These are phyloP conservation scores for Carcina quercana DNA, from an alignment of 2,888 invertebrate genomes.

Conservation along the genomic window DNA sequence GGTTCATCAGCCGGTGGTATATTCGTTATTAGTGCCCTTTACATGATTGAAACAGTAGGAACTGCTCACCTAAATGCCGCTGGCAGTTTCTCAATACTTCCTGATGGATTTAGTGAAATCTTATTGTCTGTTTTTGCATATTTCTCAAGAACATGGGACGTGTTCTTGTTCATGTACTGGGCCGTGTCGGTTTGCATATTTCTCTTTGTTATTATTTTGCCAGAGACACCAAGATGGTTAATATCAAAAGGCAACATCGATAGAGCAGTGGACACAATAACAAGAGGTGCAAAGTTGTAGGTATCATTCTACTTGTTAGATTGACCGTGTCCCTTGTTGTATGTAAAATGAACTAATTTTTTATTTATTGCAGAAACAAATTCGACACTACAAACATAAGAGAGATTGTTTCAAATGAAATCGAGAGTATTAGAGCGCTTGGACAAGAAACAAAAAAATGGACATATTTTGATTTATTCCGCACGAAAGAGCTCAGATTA, in stretches of 20 bases:
- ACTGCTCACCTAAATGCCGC: conserved; percentile 48
- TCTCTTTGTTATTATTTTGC: conserved; percentile 26
- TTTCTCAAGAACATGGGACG: conserved; percentile 31
- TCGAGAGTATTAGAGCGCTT: conserved; percentile 24
- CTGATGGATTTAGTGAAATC: conserved; percentile 30
- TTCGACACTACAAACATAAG: conserved; percentile 24
- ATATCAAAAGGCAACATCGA: conserved; percentile 32
- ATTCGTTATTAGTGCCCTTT: conserved; percentile 67
- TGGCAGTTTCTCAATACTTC: conserved; percentile 24
- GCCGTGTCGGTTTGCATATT: conserved; percentile 25
- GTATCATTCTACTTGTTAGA: conserved; percentile 5
- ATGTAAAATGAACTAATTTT: neutral
- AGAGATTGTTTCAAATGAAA: conserved; percentile 27
- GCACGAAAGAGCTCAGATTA: conserved; percentile 24
- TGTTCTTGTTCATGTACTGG: conserved; percentile 27
- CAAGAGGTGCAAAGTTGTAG: conserved; percentile 41
- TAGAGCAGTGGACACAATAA: conserved; percentile 30
- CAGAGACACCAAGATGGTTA: conserved; percentile 51
- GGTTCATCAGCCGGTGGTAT: conserved; percentile 84
- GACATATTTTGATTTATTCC: conserved; percentile 36
- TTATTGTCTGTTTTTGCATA: conserved; percentile 34
- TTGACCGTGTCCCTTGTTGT: neutral
- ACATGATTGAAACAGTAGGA: conserved; percentile 76
- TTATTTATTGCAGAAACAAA: conserved; percentile 33
- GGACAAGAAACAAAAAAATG: conserved; percentile 18